Evolutionary conservation across 2,797 vertebrate genomes (phyloP), one percentile per base, ranked within the genome.

Genomic region (Hozukius guyotensis): DNA sequence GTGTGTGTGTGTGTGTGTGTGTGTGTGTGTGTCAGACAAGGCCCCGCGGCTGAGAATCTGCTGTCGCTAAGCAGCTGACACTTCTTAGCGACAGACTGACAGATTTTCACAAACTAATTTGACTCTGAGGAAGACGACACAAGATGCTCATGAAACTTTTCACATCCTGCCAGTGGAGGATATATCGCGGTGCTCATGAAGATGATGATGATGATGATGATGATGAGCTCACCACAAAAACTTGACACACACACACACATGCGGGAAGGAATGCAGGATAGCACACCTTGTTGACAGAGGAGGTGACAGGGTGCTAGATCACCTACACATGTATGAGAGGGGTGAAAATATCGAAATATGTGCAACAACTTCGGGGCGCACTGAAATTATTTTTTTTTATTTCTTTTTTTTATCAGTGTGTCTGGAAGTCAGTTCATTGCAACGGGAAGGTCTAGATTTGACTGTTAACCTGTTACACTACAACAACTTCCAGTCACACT

Each of bases 1-100:
- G 71, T 25, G 36, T 62, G 59, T 70, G 69, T 46, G 77, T 62
- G 42, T 29, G 38, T 75, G 72, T 65, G 74, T 56, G 57, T 16
- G 75, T 57, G 72, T 78, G 80, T 81, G 78, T 82, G 87, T 85
- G 83, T 83, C 80, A 86, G 74, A 84, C 67, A 72, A 80, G 55
- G 75, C 90, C 95, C 94, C 9, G 73, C 84, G 89, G 95, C 94
- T 65, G 61, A 77, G 62, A 81, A 93, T 92, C 91, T 92, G 90
- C 95, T 94, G 95, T 95, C 90, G 78, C 90, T 88, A 90, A 91
- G 87, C 93, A 94, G 92, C 93, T 91, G 92, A 94, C 92, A 93
- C 91, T 84, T 91, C 84, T 92, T 82, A 88, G 92, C 77, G 83
- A 92, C 90, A 91, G 87, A 89, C 89, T 91, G 91, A 84, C 90